phyloP scores from a whole-genome alignment of 2,888 invertebrate species.

The Thyatira batis region DNA sequence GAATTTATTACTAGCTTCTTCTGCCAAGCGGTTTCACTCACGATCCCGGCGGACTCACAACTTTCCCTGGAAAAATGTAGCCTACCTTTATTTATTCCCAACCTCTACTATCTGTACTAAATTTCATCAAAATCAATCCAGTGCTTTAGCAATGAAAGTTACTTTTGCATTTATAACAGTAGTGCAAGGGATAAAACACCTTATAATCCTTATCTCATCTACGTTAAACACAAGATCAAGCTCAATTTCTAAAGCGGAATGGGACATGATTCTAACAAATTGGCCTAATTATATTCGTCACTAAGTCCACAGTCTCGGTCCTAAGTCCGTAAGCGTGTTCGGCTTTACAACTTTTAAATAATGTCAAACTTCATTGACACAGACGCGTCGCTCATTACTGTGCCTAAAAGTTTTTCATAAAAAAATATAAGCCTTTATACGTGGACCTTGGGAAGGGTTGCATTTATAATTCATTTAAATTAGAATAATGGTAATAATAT shows the following conservation, averaged over 20 bases:
- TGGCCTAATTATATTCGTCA: background rate
- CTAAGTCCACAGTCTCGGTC: constrained; percentile 5
- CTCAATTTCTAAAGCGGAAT: background rate
- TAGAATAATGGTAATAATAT: too few relatives aligned
- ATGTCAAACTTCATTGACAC: constrained; percentile 4
- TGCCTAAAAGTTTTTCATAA: constrained; percentile 18
- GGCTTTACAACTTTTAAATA: constrained; percentile 26
- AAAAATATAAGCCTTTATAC: constrained; percentile 17
- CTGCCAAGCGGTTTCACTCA: too few relatives aligned
- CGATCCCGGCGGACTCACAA: too few relatives aligned
- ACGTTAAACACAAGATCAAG: background rate
- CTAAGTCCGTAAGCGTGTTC: constrained; percentile 16
- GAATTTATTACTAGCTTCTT: too few relatives aligned
- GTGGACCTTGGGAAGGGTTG: background rate
- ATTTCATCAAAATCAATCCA: too few relatives aligned
- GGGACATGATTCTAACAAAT: background rate
- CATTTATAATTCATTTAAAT: too few relatives aligned
- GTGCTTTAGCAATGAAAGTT: too few relatives aligned
- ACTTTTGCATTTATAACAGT: too few relatives aligned
- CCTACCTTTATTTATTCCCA: too few relatives aligned
- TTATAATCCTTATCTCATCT: background rate
- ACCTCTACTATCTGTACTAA: too few relatives aligned
- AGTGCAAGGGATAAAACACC: too few relatives aligned
- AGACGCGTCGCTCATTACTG: background rate
- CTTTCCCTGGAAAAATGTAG: too few relatives aligned